phyloP scores from a whole-genome alignment of 2,888 invertebrate genomes.

The Chloromyia formosa region DNA sequence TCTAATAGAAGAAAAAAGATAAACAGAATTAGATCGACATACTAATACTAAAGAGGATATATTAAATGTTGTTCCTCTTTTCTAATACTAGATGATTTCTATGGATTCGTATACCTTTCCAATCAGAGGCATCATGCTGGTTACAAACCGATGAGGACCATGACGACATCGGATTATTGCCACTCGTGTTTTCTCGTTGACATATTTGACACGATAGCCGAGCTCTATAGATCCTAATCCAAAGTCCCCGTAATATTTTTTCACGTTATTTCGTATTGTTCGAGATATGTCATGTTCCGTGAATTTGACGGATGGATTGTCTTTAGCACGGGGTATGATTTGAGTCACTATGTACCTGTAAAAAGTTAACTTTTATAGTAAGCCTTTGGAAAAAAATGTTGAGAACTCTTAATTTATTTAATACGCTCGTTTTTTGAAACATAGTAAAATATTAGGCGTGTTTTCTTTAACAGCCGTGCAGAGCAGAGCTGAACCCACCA shows the following conservation, averaged over 20 bases:
- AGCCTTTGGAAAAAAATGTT: no score
- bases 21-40: slow-evolving; percentile 31
- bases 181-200: slow-evolving; percentile 78
- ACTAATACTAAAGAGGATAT: slow-evolving; percentile 14
- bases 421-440: no score
- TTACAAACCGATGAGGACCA: slow-evolving; percentile 77
- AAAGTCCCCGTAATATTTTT: slow-evolving; percentile 79
- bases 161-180: slow-evolving; percentile 77
- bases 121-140: slow-evolving; percentile 75
- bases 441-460: no score
- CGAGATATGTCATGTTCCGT: slow-evolving; percentile 63
- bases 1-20: no score
- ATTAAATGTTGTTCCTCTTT: neutral
- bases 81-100: neutral
- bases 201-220: slow-evolving; percentile 81
- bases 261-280: slow-evolving; percentile 69
- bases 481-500: no score
- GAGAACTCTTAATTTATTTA: no score
- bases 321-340: slow-evolving; percentile 64
- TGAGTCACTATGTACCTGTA: slow-evolving; percentile 75
- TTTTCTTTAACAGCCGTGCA: no score
- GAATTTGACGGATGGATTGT: slow-evolving; percentile 58
- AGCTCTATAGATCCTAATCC: slow-evolving; percentile 75
- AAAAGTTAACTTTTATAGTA: no score
- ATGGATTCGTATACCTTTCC: slow-evolving; percentile 61